phyloP scores from a whole-genome alignment of 2,888 invertebrate genomes.

The Rhodophaea formosa region DNA sequence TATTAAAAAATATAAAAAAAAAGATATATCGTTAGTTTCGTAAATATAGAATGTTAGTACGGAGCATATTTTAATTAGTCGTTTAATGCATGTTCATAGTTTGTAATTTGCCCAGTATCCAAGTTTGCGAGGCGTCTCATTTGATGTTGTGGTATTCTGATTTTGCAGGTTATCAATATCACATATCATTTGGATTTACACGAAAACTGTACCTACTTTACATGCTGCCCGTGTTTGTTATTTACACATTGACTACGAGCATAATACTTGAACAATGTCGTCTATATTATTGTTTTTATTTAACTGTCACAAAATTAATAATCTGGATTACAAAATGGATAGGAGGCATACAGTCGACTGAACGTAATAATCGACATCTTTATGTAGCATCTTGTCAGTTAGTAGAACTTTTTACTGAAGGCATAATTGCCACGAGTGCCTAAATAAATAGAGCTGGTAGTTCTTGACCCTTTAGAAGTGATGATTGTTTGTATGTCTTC shows the following conservation, averaged over 20 bases:
- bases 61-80: conserved; percentile 75
- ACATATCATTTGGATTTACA: conserved; percentile 53
- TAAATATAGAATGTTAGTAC: conserved; percentile 70
- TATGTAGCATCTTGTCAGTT: conserved; percentile 11
- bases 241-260: conserved; percentile 28
- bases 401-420: conserved; percentile 21
- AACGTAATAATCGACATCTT: conserved; percentile 13
- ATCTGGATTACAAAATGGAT: conserved; percentile 36
- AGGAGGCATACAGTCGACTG: conserved; percentile 38
- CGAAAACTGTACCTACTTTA: conserved; percentile 29
- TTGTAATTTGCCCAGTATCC: conserved; percentile 59
- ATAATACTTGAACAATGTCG: conserved; percentile 29
- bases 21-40: conserved; percentile 74
- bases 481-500: conserved; percentile 41
- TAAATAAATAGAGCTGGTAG: conserved; percentile 38
- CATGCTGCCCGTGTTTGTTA: conserved; percentile 23
- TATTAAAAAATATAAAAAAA: conserved; percentile 61
- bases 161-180: conserved; percentile 51
- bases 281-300: background rate
- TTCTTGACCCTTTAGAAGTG: conserved; percentile 29
- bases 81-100: conserved; percentile 76
- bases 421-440: conserved; percentile 43
- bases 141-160: conserved; percentile 48
- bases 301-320: conserved; percentile 5
- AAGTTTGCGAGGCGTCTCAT: conserved; percentile 43